Conservation (phyloP, 2,888 invertebrate species). For the Watsonalla cultraria region DNA sequence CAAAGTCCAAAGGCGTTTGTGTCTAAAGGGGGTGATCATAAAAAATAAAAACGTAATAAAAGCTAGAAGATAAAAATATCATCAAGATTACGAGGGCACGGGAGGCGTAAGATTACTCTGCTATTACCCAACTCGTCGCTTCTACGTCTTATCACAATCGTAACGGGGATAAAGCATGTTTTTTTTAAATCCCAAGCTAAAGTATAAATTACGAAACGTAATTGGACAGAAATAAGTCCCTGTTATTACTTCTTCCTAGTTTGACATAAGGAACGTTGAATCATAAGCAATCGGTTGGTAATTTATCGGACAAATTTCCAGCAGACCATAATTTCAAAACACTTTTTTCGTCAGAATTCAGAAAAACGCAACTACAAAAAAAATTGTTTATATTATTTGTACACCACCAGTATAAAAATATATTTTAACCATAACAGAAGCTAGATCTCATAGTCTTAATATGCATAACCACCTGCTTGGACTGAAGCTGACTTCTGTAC, state of each 20-base stretch:
- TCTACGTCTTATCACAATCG: conserved; percentile 37
- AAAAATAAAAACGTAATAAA: conserved; percentile 58
- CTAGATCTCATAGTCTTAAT: conserved; percentile 7
- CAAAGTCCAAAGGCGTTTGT: conserved; percentile 30
- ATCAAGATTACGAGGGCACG: conserved; percentile 50
- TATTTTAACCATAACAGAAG: neutral
- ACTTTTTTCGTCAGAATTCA: no score
- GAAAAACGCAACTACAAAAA: neutral
- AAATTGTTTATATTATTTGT: neutral
- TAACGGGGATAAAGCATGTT: conserved; percentile 30
- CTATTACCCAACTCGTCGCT: conserved; percentile 32
- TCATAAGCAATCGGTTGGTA: no score
- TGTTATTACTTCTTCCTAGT: no score
- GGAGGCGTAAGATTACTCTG: conserved; percentile 37
- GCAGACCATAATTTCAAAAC: no score
- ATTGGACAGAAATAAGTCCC: no score
- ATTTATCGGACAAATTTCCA: no score
- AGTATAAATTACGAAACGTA: no score
- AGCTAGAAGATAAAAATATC: conserved; percentile 55
- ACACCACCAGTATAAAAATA: neutral
- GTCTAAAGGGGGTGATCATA: conserved; percentile 34
- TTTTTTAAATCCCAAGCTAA: conserved; percentile 6
- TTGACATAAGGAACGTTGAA: no score
- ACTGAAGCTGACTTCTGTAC: conserved; percentile 62
- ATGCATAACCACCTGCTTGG: conserved; percentile 51